Evolutionary conservation across 2,797 vertebrate genomes (phyloP), one percentile per base, ranked within the genome.

Genomic region (Labeo calbasu): DNA sequence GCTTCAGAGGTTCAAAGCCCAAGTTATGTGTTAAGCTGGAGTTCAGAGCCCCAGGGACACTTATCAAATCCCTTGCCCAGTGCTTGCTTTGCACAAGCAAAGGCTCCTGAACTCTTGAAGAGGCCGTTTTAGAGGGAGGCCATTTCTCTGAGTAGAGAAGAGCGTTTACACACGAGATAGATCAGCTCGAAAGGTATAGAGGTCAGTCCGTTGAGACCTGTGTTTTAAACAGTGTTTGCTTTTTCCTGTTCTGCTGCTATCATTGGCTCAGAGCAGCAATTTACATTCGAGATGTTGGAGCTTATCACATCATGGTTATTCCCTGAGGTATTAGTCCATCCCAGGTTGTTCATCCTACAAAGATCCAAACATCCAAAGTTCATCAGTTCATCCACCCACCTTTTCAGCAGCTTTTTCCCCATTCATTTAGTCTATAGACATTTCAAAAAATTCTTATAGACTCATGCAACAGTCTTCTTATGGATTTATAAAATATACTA

Each of bases 11-110:
- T 84, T 84, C 69, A 75, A 77, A 68, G 25, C 72, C 53, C n/a
- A 50, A 70, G 72, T 87, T 84, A 86, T 87, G 88, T 91, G 92
- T 92, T 93, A 92, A 94, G 92, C 91, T 92, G 78, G 84, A 90
- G 87, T 89, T 86, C 25, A 79, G 88, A 77, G 84, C 93, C 89
- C 90, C 21, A 53, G 92, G 91, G 92, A 87, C 87, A 51, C 86
- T 68, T 28, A 83, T 92, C 84, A 92, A 94, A 92, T 92, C 92
- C 90, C 73, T 71, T 9, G 57, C 65, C 73, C 85, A 79, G 61
- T 73, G 76, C 90, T 85, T 90, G 87, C 89, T 86, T 81, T 15
- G 68, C 50, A 14, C 85, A 90, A 88, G 88, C 81, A 86, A 83
- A 92, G 88, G 87, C 75, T 83, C 70, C 61, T 82, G 79, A 85